Base-by-base conservation (phyloP, 2,113 vertebrate genomes). In the Tachysurus vachellii region DNA sequence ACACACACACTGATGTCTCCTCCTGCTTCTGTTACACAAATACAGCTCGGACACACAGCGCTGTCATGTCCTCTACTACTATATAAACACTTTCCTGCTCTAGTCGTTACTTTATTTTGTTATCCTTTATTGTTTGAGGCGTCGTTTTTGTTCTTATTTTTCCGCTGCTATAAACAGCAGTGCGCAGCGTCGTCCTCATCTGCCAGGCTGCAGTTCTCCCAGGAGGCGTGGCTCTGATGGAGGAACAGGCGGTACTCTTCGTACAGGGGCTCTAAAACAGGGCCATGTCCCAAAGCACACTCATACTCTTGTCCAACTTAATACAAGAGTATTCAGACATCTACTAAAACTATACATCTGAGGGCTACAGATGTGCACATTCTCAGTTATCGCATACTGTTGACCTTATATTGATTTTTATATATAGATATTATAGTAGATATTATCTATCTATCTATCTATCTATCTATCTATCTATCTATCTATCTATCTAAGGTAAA, bases 281-380 rank as follows among this genome's bases (percentile, higher is more conserved):
- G 64, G n/a, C 11, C 44, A 13, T 16, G 83, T 75, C 83, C 83
- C 54, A 84, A 84, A 84, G 75, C 50, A 56, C 26, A 57, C 82
- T 31, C 75, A 47, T 1, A 23, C n/a, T 21, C 26, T 56, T 23
- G n/a, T 76, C 8, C 1, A 76, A 50, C 44, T 50, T 12, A 26
- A 42, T 47, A 44, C 36, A 23, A 1, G 4, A 42, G 1, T 75
- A 13, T 47, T 5, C 47, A 75, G 19, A n/a, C n/a, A n/a, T n/a
- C n/a, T n/a, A n/a, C n/a, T n/a, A n/a, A n/a, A n/a, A n/a, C n/a
- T n/a, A n/a, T n/a, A n/a, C n/a, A 2, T 36, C 1, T 31, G 1
- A 42, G 68, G 14, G 14, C 4, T 9, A 77, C 44, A 76, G 12
- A 50, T 53, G 50, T 79, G 26, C 12, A 53, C n/a, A 54, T 13